Evolutionary conservation across 2,113 vertebrate species (phyloP).

Genomic region (Synodontis membranacea): DNA sequence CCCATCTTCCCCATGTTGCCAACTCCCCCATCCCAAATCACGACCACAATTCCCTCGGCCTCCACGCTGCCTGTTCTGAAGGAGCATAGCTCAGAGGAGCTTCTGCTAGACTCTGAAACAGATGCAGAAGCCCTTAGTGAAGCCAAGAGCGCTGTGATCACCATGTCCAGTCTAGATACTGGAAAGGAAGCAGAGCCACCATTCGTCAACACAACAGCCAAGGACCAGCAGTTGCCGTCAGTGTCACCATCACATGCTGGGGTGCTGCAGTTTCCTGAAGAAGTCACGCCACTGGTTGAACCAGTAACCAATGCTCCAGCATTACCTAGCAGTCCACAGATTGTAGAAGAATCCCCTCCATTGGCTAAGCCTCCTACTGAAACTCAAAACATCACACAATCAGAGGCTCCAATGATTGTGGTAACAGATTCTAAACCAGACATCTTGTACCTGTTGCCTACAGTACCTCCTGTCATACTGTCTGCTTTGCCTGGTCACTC

Average conservation of each 20-base stretch:
- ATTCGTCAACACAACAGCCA: slow-evolving; percentile 52
- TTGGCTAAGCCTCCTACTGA: slow-evolving; percentile 60
- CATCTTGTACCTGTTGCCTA: slow-evolving; percentile 52
- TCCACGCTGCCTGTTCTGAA: slow-evolving; percentile 45
- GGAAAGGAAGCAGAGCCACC: slow-evolving; percentile 34
- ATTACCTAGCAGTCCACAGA: slow-evolving; percentile 51
- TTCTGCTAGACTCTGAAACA: slow-evolving; percentile 18
- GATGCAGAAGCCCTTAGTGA: slow-evolving; percentile 41
- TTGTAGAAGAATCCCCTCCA: slow-evolving; percentile 54
- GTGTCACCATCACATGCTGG: neutral
- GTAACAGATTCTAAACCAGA: slow-evolving; percentile 71
- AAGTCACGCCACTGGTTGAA: slow-evolving; percentile 48
- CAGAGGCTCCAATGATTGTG: slow-evolving; percentile 59
- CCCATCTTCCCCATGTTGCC: slow-evolving; percentile 45
- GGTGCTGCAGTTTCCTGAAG: slow-evolving; percentile 51
- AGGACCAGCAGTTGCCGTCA: slow-evolving; percentile 20
- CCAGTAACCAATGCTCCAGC: slow-evolving; percentile 56
- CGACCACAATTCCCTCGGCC: slow-evolving; percentile 37
- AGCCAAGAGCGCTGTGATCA: slow-evolving; percentile 18
- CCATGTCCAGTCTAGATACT: slow-evolving; percentile 18
- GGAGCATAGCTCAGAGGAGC: slow-evolving; percentile 24
- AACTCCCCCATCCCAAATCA: slow-evolving; percentile 40
- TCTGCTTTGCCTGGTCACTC: slow-evolving; percentile 46
- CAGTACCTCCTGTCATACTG: slow-evolving; percentile 58
- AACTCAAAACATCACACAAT: slow-evolving; percentile 53